A percentile compares a stretch with the other conserved stretches of the same genome.
These are phyloP conservation scores for Tuberolachnus salignus DNA, from an alignment of 2,888 invertebrate genomes.

Conservation along the genomic window DNA sequence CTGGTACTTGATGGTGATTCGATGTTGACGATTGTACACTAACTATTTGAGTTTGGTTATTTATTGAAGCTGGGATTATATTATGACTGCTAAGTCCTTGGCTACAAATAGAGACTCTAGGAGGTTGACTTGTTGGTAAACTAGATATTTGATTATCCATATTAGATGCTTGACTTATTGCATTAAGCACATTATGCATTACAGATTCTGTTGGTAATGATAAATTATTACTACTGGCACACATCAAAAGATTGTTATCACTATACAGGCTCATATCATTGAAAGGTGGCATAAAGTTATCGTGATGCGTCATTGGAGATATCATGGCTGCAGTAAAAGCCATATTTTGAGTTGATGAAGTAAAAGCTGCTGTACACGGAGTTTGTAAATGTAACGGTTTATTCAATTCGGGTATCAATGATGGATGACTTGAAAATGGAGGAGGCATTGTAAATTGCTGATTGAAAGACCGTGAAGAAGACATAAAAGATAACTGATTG, in stretches of 20 bases:
- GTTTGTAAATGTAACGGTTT: constrained; percentile 56
- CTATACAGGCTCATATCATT: constrained; percentile 50
- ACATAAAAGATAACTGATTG: constrained; percentile 38
- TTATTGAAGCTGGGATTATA: constrained; percentile 1
- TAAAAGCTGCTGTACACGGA: constrained; percentile 74
- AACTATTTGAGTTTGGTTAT: constrained; percentile 26
- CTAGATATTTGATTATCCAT: constrained; percentile 39
- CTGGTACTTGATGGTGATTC: constrained; percentile 33
- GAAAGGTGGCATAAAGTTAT: constrained; percentile 43
- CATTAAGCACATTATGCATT: constrained; percentile 43
- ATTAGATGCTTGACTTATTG: constrained; percentile 47
- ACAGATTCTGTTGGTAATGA: constrained; percentile 34
- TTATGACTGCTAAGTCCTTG: constrained; percentile 10
- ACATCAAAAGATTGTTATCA: constrained; percentile 40
- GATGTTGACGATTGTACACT: constrained; percentile 16
- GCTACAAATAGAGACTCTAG: constrained; percentile 6
- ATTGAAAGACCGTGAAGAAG: constrained; percentile 34
- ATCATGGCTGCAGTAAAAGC: constrained; percentile 82
- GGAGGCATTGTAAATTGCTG: constrained; percentile 47
- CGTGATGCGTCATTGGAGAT: constrained; percentile 65
- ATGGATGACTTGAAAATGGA: constrained; percentile 29
- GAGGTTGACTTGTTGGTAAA: constrained; percentile 19
- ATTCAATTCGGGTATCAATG: constrained; percentile 42
- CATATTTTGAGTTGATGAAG: constrained; percentile 81
- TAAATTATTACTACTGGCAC: constrained; percentile 30